Conservation (phyloP, 2,797 vertebrate species). For the Pteronotus mesoamericanus region DNA sequence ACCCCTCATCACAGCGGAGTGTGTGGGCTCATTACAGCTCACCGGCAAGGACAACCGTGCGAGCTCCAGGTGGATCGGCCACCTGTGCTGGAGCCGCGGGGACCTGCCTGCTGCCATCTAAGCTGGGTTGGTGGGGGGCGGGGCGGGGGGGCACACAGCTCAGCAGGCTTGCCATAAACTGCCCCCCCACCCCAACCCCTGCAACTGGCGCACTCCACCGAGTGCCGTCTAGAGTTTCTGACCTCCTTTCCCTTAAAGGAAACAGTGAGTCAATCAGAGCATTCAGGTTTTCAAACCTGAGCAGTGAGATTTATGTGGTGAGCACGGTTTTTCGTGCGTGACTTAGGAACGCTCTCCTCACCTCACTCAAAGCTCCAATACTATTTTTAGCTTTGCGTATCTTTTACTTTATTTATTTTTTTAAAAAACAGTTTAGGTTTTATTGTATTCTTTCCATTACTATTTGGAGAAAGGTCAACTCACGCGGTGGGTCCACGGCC, state of each 20-base stretch:
- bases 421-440: neutral
- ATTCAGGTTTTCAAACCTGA: neutral
- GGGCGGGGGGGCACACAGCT: too few species aligned
- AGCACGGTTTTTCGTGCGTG: fast-evolving
- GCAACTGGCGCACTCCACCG: neutral
- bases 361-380: neutral
- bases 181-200: neutral
- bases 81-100: neutral
- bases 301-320: neutral
- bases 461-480: neutral
- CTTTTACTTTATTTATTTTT: neutral
- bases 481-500: neutral
- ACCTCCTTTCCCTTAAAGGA: neutral
- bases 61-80: neutral
- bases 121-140: fast-evolving
- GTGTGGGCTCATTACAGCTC: fast-evolving
- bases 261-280: neutral
- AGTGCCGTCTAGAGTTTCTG: neutral
- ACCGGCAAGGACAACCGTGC: neutral
- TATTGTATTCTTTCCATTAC: neutral
- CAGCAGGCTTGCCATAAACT: too few species aligned
- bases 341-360: neutral
- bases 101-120: neutral
- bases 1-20: neutral
- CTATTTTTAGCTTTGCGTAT: neutral